A percentile compares a stretch with the other conserved stretches of the same genome.
Evolutionary conservation across 1,140 invertebrate species (phyloP).

Genomic region (Cylas formicarius): DNA sequence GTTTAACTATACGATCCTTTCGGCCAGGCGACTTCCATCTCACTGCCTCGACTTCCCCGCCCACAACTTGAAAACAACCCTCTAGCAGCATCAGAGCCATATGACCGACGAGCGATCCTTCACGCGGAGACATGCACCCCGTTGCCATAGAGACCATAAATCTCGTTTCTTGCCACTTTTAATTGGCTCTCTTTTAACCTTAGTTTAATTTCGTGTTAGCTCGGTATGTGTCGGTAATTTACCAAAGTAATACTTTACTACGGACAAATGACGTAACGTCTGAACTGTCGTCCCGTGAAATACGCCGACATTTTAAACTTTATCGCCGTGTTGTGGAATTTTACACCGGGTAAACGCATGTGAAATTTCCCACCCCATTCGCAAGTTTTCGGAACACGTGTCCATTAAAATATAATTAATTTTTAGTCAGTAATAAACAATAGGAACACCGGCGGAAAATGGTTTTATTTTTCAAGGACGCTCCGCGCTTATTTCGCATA

Average conservation of each 20-base stretch:
- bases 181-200: constrained; percentile 39
- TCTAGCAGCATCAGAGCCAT: constrained; percentile 20
- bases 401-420: too few relatives aligned
- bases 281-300: too few relatives aligned
- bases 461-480: too few relatives aligned
- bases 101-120: constrained; percentile 41
- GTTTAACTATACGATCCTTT: too few relatives aligned
- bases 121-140: constrained; percentile 36
- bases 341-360: too few relatives aligned
- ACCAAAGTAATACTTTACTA: constrained; percentile 26
- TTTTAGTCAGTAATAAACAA: too few relatives aligned
- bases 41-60: constrained; percentile 4
- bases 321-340: too few relatives aligned
- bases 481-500: too few relatives aligned
- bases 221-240: constrained; percentile 32
- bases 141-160: constrained; percentile 42
- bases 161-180: constrained; percentile 39
- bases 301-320: too few relatives aligned
- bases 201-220: constrained; percentile 37
- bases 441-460: too few relatives aligned
- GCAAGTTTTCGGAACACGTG: too few relatives aligned
- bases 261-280: constrained; percentile 20
- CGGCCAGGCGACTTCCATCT: constrained; percentile 15
- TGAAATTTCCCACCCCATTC: too few relatives aligned
- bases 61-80: background rate